A percentile compares a stretch with the other conserved stretches of the same genome.
These are phyloP conservation scores for Chaitophorus viminalis DNA, from an alignment of 2,888 invertebrate species.

Conservation along the genomic window DNA sequence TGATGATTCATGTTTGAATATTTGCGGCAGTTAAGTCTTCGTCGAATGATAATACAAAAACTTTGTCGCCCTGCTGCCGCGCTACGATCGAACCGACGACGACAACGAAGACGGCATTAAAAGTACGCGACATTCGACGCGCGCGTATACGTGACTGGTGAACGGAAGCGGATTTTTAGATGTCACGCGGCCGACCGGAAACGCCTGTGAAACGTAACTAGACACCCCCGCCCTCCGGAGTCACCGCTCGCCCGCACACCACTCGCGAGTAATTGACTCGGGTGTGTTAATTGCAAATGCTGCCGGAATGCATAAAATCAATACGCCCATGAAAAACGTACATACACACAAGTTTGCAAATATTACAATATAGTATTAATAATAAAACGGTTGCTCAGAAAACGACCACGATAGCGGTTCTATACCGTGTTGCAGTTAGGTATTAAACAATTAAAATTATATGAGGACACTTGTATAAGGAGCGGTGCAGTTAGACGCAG, in stretches of 20 bases:
- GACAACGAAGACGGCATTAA: slow-evolving; percentile 56
- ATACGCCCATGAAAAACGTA: not conserved
- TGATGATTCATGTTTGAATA: slow-evolving; percentile 62
- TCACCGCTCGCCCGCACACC: not conserved
- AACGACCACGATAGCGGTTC: no score
- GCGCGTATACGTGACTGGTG: slow-evolving; percentile 54
- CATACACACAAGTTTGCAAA: not conserved
- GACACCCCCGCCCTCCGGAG: slow-evolving; percentile 18
- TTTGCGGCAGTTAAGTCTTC: slow-evolving; percentile 56
- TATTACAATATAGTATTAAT: no score
- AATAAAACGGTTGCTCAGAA: no score
- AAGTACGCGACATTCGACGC: slow-evolving; percentile 43
- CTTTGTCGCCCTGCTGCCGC: slow-evolving; percentile 31
- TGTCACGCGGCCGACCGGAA: slow-evolving; percentile 60
- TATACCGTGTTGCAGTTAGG: no score
- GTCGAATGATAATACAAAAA: slow-evolving; percentile 45
- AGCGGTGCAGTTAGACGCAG: no score
- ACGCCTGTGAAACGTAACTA: slow-evolving; percentile 56
- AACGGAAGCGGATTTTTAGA: slow-evolving; percentile 59
- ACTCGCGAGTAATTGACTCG: not conserved
- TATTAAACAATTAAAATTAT: no score
- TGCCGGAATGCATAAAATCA: slow-evolving; percentile 36
- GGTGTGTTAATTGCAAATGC: slow-evolving; percentile 44
- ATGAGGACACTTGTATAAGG: no score
- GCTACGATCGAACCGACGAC: slow-evolving; percentile 22